These are phyloP conservation scores for Scopus umbretta DNA, from an alignment of 2,113 vertebrate genomes.

Conservation along the genomic window DNA sequence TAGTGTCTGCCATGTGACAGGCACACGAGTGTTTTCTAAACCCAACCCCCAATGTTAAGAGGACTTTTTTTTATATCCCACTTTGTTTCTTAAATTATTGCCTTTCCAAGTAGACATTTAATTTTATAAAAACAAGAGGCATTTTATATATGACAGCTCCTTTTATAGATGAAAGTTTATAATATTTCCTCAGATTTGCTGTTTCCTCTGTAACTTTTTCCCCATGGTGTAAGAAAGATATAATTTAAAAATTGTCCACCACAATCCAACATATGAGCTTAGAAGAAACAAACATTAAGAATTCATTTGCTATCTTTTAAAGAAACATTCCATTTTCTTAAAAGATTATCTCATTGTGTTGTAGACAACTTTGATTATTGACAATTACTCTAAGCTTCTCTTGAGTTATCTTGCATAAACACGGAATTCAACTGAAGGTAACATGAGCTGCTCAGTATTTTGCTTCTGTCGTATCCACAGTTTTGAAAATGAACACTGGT, in stretches of 20 bases:
- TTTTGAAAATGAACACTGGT: background rate
- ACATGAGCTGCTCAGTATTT: background rate
- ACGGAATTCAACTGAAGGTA: background rate
- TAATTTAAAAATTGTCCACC: background rate
- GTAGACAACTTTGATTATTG: background rate
- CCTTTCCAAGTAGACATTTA: background rate
- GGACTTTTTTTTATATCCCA: background rate
- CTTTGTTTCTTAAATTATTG: background rate
- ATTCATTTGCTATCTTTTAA: background rate
- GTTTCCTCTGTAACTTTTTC: background rate
- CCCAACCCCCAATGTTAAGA: background rate
- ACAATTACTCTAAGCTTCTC: background rate
- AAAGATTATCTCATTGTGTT: background rate
- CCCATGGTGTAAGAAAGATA: background rate
- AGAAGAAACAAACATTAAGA: background rate
- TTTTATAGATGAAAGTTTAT: background rate
- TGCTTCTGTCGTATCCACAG: background rate
- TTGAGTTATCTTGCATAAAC: background rate
- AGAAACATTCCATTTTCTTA: background rate
- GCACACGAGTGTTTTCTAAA: background rate
- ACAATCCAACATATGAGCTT: background rate
- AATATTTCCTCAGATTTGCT: background rate
- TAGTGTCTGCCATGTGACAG: rapidly evolving
- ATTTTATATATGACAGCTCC: background rate
- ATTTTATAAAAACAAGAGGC: background rate